Conservation (phyloP, 2,113 vertebrate species). For the Anarrhichthys ocellatus region DNA sequence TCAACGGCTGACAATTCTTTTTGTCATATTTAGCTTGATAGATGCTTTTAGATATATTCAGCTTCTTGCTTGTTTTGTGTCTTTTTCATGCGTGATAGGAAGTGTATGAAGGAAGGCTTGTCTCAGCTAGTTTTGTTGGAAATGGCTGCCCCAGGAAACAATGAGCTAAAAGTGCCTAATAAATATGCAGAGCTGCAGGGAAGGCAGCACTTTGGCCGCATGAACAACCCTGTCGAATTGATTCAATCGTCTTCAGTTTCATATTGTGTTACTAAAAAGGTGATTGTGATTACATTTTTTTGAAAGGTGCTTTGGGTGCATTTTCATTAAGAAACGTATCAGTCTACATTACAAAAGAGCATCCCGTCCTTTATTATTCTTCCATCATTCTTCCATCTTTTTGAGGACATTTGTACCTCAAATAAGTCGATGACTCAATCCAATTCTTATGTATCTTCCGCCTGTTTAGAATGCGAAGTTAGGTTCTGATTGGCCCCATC, state of each 20-base stretch:
- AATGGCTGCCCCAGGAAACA: not conserved
- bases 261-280: not conserved
- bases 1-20: not conserved
- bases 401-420: not conserved
- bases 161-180: not conserved
- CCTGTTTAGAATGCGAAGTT: slow-evolving; percentile 4
- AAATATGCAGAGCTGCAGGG: not conserved
- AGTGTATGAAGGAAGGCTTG: not conserved
- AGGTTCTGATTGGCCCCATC: slow-evolving; percentile 24
- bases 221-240: not conserved
- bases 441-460: not conserved
- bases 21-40: not conserved
- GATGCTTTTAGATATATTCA: not conserved
- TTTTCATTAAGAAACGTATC: not conserved
- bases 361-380: not conserved
- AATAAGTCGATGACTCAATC: not conserved
- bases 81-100: not conserved
- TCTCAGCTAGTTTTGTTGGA: not conserved
- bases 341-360: not conserved
- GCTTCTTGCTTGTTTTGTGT: not conserved
- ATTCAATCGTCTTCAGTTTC: not conserved
- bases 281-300: not conserved
- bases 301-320: not conserved
- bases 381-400: not conserved
- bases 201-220: not conserved